Evolutionary conservation across 2,888 invertebrate genomes (phyloP), one percentile per base, ranked within the genome.

Genomic region (Amphimallon solstitiale): DNA sequence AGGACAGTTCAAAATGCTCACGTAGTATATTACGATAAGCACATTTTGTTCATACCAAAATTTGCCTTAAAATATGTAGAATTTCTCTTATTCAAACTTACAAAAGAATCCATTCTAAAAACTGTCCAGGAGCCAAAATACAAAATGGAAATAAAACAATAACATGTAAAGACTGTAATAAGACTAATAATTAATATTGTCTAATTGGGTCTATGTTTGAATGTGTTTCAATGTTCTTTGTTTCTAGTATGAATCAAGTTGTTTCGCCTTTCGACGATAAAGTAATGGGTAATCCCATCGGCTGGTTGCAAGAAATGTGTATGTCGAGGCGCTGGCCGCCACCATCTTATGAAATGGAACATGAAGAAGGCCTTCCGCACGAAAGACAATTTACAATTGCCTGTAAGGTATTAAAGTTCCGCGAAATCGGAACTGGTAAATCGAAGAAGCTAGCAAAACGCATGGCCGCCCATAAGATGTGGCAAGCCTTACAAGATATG

Each of bases 361-460:
- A 88, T 79, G 94, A 95, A 79, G 93, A 93, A 77, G 92, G 97
- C 40, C 85, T 96, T 67, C 97, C 97, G 0, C 97, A 97, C 79
- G 97, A 97, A 81, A 88, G 96, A 40, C 92, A 94, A 73, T 98
- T 98, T 79, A 94, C 96, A 0, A 95, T 97, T 76, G 90, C 93
- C 2, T 97, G 98, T 80, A 91, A 91, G 62, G 91, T 97, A 74
- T 86, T 94, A 73, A 94, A 93, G 75, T 91, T 92, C 75, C 89
- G 90, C 21, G 95, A 97, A 83, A 85, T 91, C 37, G 94, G 95
- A 54, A 91, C 90, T 38, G 97, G 97, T 12, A 95, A 97, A 79
- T 97, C 96, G 59, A 98, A 98, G 86, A 98, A 98, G 82, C 86
- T 96, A 56, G 97, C 98, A 2, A 98, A 98, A 83, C 87, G 97